Base-by-base conservation (phyloP, 2,888 invertebrate species). In the Rotaria magnacalcarata region DNA sequence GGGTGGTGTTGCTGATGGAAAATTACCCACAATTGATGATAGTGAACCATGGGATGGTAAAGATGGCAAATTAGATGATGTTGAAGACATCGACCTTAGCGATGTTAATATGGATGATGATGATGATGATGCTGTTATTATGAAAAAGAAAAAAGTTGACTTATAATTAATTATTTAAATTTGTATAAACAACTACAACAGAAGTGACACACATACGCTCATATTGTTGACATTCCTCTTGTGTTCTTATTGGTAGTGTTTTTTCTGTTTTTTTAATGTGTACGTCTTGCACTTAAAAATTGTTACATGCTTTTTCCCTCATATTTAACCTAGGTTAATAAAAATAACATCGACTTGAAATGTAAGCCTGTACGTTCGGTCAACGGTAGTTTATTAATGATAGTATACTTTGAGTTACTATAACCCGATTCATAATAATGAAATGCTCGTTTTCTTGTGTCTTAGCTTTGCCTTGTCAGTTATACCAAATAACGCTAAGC, bases 11-110 rank as follows among this genome's bases (percentile, higher is more conserved):
- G 80, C 80, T 2, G 89, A 89, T 75, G 89, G 89, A 24, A 88
- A 90, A 87, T 93, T 96, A 90, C 96, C 96, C 14, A 92, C 93
- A 88, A 93, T 96, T 75, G 89, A 91, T 14, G 91, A 92, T 80
- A 93, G 93, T 0, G 94, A 94, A 47, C 92, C 95, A 0, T 98
- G 97, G 97, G 97, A 98, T 90, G 97, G 97, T 34, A 95, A 96
- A 90, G 97, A 98, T 84, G 87, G 85, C 8, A 84, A 85, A 84
- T 11, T 87, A 50, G 84, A 84, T 10, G 84, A 74, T 14, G 87
- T 85, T 43, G 87, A 87, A 80, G 87, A 87, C 27, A 85, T 87
- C 56, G 87, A 87, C 43, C 67, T 87, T 47, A 85, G 85, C n/a
- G 87, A 87, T 85, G 87, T 87, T 24, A 84, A 60, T 74, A 8